A percentile compares a stretch with the other conserved stretches of the same genome.
Conservation (phyloP, 1,140 invertebrate species). For the Homarus americanus region DNA sequence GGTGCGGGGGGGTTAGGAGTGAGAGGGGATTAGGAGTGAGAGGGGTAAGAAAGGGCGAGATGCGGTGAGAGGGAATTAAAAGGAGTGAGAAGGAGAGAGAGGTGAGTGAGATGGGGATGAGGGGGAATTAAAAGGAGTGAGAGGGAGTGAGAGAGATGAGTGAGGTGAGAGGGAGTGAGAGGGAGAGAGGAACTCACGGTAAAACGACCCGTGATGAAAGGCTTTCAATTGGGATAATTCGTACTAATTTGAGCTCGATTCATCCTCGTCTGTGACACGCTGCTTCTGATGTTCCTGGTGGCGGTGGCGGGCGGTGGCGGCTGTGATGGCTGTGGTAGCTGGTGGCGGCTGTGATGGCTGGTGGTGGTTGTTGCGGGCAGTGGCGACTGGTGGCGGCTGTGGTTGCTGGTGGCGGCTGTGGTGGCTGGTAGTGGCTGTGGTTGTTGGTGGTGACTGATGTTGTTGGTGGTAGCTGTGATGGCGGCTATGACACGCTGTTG, state of each 20-base stretch:
- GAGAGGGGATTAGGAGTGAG: not conserved
- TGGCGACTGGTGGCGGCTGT: not conserved
- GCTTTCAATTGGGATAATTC: slow-evolving; percentile 71
- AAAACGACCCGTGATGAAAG: slow-evolving; percentile 68
- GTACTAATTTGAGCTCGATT: slow-evolving; percentile 68
- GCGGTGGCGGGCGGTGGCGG: not conserved
- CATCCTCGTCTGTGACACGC: slow-evolving; percentile 56
- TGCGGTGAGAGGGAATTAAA: not conserved
- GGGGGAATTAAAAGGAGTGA: not conserved
- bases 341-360: not conserved
- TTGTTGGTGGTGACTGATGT: not conserved
- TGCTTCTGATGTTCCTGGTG: not conserved
- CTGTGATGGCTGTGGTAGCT: slow-evolving; percentile 14
- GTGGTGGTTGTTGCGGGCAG: not conserved
- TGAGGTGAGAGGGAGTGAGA: not conserved
- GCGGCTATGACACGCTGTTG: not conserved
- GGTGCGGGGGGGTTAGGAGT: not conserved
- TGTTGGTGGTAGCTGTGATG: slow-evolving; percentile 9
- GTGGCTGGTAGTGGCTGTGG: not conserved
- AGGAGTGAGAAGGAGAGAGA: not conserved
- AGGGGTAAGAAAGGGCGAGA: not conserved
- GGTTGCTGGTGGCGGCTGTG: not conserved
- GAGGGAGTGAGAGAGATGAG: not conserved
- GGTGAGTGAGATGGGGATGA: not conserved
- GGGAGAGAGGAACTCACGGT: slow-evolving; percentile 33